Evolutionary conservation across 2,113 vertebrate genomes (phyloP).

Genomic region (Stigmatopora argus): DNA sequence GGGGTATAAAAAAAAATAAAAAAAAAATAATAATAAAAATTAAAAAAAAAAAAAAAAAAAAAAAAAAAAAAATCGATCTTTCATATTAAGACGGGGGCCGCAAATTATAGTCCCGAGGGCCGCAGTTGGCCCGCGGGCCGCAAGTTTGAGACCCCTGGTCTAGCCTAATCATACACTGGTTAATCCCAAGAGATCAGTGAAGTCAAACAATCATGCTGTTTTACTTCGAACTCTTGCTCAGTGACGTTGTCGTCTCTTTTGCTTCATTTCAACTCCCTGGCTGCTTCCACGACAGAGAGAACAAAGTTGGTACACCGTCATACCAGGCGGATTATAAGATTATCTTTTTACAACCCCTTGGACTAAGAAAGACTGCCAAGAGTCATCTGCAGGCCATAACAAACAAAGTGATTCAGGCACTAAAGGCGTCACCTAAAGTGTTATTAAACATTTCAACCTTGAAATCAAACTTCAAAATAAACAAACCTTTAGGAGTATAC

Average conservation of each 20-base stretch:
- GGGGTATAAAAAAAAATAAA: no score
- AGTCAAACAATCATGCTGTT: slow-evolving; percentile 24
- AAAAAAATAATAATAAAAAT: no score
- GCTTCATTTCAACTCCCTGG: slow-evolving; percentile 16
- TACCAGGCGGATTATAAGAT: slow-evolving; percentile 61
- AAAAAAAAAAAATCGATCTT: no score
- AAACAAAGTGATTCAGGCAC: slow-evolving; percentile 13
- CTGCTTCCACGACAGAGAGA: slow-evolving; percentile 33
- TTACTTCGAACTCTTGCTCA: slow-evolving; percentile 25
- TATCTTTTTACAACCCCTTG: slow-evolving; percentile 55
- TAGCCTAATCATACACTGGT: background rate
- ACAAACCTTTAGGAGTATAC: no score
- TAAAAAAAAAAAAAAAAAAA: no score
- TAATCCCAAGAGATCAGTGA: background rate
- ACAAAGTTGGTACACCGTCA: slow-evolving; percentile 39
- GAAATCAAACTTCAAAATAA: no score
- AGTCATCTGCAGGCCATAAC: slow-evolving; percentile 23
- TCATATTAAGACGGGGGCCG: no score
- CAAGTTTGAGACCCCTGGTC: no score
- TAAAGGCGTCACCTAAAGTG: background rate
- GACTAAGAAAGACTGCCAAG: slow-evolving; percentile 31
- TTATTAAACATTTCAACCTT: no score
- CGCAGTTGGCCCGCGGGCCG: no score
- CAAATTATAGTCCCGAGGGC: no score
- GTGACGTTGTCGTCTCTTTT: slow-evolving; percentile 12